phyloP scores from a whole-genome alignment of 2,113 vertebrate species.

The Cephalopholis sonnerati region DNA sequence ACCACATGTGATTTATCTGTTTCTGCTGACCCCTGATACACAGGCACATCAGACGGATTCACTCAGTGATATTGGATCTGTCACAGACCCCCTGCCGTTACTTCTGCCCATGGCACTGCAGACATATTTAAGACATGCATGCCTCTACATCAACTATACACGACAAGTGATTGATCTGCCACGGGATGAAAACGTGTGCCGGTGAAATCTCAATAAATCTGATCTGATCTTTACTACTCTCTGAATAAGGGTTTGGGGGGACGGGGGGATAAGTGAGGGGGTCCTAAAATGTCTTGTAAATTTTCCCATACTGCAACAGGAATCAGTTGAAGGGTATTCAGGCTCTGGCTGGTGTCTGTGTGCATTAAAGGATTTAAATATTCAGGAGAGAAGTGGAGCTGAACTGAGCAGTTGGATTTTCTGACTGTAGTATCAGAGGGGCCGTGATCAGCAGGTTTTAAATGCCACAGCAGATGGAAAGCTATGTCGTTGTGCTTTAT shows the following conservation, averaged over 20 bases:
- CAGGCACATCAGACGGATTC: constrained; percentile 48
- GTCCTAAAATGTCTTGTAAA: constrained; percentile 35
- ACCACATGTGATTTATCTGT: constrained; percentile 47
- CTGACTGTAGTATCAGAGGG: constrained; percentile 32
- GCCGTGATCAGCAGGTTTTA: constrained; percentile 68
- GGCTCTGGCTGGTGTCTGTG: constrained; percentile 25
- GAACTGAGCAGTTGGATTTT: constrained; percentile 62
- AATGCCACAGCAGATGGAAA: constrained; percentile 74
- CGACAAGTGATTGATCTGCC: constrained; percentile 58
- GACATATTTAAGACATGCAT: constrained; percentile 53
- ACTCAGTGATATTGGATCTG: constrained; percentile 60
- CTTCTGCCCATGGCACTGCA: not conserved
- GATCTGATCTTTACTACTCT: constrained; percentile 32
- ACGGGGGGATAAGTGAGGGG: not conserved
- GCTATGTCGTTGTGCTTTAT: constrained; percentile 51
- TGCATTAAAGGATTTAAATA: constrained; percentile 74
- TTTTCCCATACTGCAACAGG: constrained; percentile 1
- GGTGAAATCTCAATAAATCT: constrained; percentile 56
- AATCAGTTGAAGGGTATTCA: constrained; percentile 24
- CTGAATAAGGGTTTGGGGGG: not conserved
- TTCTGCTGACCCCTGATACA: constrained; percentile 32
- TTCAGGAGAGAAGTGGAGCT: constrained; percentile 54
- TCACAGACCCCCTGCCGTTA: constrained; percentile 1
- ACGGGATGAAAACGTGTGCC: constrained; percentile 13
- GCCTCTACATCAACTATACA: constrained; percentile 27